A percentile compares a stretch with the other conserved stretches of the same genome.
phyloP scores from a whole-genome alignment of 2,888 invertebrate genomes.

The Agonopterix subpropinquella region DNA sequence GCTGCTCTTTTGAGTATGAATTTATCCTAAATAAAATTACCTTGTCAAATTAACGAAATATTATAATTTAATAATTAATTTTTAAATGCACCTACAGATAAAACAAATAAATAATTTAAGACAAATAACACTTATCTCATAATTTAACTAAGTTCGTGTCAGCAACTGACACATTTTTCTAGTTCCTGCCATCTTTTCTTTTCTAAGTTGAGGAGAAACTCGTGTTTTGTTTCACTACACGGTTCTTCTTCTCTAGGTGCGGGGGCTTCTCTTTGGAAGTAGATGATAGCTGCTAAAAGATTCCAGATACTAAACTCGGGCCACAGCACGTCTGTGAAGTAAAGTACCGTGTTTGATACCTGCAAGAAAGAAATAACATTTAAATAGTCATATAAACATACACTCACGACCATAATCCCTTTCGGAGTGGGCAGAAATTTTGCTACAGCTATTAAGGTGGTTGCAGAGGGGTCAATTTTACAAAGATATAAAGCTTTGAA shows the following conservation, averaged over 20 bases:
- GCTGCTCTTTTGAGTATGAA: too few species aligned
- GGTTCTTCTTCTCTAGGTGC: constrained; percentile 19
- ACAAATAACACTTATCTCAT: not conserved
- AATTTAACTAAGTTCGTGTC: not conserved
- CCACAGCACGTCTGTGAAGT: constrained; percentile 95
- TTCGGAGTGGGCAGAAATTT: too few species aligned
- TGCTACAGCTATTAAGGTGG: too few species aligned
- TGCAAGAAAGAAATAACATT: constrained; percentile 37
- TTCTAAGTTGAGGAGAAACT: constrained; percentile 60
- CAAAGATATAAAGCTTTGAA: too few species aligned
- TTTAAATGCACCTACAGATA: not conserved
- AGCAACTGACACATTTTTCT: constrained; percentile 35
- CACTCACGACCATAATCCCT: too few species aligned
- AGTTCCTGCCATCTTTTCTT: constrained; percentile 44
- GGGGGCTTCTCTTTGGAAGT: constrained; percentile 82
- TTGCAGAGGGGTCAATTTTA: too few species aligned
- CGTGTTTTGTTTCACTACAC: constrained; percentile 35
- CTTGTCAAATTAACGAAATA: too few species aligned
- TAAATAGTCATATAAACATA: not conserved
- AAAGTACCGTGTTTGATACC: constrained; percentile 86
- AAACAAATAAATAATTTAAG: not conserved
- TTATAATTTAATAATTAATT: too few species aligned
- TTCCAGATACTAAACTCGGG: constrained; percentile 97
- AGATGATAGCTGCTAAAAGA: constrained; percentile 88
- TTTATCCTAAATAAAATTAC: too few species aligned